A percentile compares a stretch with the other conserved stretches of the same genome.
These are phyloP conservation scores for Andricus curvator DNA, from an alignment of 2,888 invertebrate species.

Conservation along the genomic window DNA sequence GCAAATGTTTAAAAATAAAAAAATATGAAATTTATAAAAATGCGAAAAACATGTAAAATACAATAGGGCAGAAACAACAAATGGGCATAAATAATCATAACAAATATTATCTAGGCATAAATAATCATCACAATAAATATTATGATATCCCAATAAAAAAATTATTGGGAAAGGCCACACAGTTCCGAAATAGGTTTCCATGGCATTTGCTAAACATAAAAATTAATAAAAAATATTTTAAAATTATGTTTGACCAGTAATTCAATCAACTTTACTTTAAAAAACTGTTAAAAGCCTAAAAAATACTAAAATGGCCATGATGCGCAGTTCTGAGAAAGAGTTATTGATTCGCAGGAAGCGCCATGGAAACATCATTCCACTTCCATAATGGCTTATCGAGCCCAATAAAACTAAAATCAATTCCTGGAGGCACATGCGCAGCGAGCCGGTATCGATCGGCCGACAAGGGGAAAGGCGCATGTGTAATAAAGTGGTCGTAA, in stretches of 20 bases:
- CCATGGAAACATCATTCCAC: slow-evolving; percentile 30
- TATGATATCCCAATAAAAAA: background rate
- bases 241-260: background rate
- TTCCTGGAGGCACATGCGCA: slow-evolving; percentile 43
- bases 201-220: background rate
- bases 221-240: background rate
- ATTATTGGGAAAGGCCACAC: background rate
- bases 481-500: background rate
- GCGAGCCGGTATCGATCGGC: background rate
- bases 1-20: too few relatives aligned
- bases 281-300: background rate
- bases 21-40: too few relatives aligned
- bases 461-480: slow-evolving; percentile 20
- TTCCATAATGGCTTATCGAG: slow-evolving; percentile 14
- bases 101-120: background rate
- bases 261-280: background rate
- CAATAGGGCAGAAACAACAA: too few relatives aligned
- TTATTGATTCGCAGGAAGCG: slow-evolving; percentile 24
- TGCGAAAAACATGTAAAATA: too few relatives aligned
- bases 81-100: too few relatives aligned
- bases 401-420: slow-evolving; percentile 43
- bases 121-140: background rate
- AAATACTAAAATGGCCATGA: background rate
- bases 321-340: background rate
- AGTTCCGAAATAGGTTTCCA: background rate